Percentiles rank a stretch among this genome's conserved stretches.
phyloP scores from a whole-genome alignment of 1,140 invertebrate genomes.

The Thrips palmi region DNA sequence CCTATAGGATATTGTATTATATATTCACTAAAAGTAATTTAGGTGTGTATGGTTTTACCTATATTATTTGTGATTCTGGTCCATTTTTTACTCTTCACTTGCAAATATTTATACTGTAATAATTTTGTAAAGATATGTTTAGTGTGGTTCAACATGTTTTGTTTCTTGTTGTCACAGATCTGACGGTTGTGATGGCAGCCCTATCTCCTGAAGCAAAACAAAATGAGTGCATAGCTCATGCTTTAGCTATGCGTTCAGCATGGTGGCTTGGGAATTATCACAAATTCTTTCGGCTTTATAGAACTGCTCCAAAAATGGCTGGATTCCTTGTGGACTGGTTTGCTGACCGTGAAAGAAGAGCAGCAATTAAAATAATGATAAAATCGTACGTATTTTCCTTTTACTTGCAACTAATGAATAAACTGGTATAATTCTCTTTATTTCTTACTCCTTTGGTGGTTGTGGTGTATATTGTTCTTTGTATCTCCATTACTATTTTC shows the following conservation, averaged over 20 bases:
- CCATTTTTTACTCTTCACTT: constrained; percentile 1
- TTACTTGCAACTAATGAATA: background rate
- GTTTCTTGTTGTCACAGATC: constrained; percentile 46
- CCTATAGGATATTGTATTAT: constrained; percentile 91
- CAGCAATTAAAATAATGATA: constrained; percentile 75
- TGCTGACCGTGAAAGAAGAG: constrained; percentile 76
- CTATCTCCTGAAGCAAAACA: constrained; percentile 58
- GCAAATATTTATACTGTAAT: constrained; percentile 8
- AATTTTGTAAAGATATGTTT: constrained; percentile 8
- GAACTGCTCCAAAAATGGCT: constrained; percentile 79
- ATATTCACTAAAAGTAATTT: constrained; percentile 92
- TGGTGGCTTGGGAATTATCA: constrained; percentile 85
- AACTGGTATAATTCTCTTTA: background rate
- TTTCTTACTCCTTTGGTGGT: background rate
- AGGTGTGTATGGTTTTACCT: constrained; percentile 38
- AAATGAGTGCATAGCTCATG: constrained; percentile 71
- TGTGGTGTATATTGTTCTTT: background rate
- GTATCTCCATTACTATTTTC: background rate
- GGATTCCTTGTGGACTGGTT: constrained; percentile 96
- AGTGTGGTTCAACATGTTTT: constrained; percentile 11
- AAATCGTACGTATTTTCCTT: constrained; percentile 73
- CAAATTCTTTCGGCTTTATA: constrained; percentile 80
- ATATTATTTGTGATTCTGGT: constrained; percentile 4
- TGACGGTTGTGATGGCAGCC: constrained; percentile 72
- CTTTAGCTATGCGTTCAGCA: constrained; percentile 68